phyloP scores from a whole-genome alignment of 2,888 invertebrate genomes.

The Melangyna quadrimaculata region DNA sequence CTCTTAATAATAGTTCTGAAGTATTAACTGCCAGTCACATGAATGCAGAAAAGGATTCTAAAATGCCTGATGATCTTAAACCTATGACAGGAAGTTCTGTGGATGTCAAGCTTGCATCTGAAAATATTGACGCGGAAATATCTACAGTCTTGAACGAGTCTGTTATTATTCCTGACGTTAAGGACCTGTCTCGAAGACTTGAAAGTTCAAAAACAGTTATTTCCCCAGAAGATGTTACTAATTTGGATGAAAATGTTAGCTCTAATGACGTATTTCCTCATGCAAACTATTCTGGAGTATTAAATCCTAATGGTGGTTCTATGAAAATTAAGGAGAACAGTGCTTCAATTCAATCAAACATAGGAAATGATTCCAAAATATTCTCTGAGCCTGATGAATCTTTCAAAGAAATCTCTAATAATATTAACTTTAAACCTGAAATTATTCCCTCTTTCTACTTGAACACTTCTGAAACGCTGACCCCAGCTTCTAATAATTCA shows the following conservation, averaged over 20 bases:
- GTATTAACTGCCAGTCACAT: too few relatives aligned
- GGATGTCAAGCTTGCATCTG: background rate
- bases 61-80: background rate
- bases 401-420: background rate
- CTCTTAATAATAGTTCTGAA: too few relatives aligned
- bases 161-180: background rate
- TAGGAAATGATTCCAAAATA: background rate
- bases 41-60: background rate
- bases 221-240: background rate
- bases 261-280: background rate
- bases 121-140: background rate
- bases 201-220: background rate
- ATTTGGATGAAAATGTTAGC: background rate
- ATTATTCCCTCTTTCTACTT: background rate
- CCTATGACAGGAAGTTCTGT: background rate
- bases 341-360: background rate
- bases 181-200: background rate
- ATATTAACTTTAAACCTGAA: background rate
- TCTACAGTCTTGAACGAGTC: background rate
- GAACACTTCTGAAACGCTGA: background rate
- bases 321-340: background rate
- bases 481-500: background rate
- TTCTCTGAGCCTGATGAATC: background rate
- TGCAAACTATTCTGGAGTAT: background rate
- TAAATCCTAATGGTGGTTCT: background rate